A percentile compares a stretch with the other conserved stretches of the same genome.
phyloP scores from a whole-genome alignment of 2,888 invertebrate species.

The Tinea semifulvella region DNA sequence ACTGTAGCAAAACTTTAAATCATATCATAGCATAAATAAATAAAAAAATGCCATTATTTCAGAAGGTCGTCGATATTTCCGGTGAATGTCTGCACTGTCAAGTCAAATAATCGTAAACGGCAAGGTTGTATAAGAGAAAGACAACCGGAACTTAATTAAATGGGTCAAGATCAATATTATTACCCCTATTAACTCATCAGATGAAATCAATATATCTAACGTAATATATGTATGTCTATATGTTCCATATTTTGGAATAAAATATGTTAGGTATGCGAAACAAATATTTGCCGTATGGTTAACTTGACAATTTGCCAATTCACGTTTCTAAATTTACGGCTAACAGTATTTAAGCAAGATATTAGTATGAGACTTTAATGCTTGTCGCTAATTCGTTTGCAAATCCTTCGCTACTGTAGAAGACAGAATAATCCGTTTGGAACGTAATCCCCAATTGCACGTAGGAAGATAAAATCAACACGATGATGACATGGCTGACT shows the following conservation, averaged over 20 bases:
- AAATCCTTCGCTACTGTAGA: not conserved
- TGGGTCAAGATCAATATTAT: constrained; percentile 33
- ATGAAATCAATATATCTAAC: not conserved
- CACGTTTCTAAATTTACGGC: not conserved
- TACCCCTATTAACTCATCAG: not conserved
- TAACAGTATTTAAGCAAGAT: not conserved
- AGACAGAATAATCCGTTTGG: not conserved
- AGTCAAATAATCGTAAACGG: not conserved
- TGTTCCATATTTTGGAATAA: not conserved
- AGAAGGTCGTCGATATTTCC: constrained; percentile 3
- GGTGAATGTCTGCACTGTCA: constrained; percentile 6
- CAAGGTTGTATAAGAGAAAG: constrained; percentile 19
- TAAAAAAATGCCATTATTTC: not conserved
- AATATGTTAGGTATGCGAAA: too few relatives aligned
- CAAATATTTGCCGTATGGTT: not conserved
- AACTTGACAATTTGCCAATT: constrained; percentile 2
- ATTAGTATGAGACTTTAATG: not conserved
- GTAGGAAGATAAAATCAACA: constrained; percentile 16
- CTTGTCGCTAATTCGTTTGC: not conserved
- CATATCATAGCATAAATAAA: too few relatives aligned
- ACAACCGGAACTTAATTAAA: constrained; percentile 31
- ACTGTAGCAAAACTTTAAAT: too few relatives aligned
- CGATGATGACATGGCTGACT: constrained; percentile 29
- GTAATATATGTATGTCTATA: not conserved
- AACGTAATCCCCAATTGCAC: not conserved